Percentiles rank a stretch among this genome's conserved stretches.
These are phyloP conservation scores for Drosophila prosaltans DNA, from an alignment of 1,140 invertebrate species.

Conservation along the genomic window DNA sequence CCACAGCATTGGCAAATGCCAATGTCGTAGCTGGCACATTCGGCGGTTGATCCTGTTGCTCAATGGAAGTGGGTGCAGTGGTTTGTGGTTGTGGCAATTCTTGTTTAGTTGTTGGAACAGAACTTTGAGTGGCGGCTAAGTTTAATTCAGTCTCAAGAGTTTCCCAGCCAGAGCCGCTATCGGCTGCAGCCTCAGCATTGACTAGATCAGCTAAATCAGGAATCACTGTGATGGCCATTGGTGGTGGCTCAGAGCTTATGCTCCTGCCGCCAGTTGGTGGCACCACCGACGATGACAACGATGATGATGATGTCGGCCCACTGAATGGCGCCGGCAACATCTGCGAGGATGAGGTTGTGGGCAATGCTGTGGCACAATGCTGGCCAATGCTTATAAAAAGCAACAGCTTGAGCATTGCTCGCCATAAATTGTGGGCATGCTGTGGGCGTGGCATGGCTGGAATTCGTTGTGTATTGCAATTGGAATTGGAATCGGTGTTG, in stretches of 20 bases:
- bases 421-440: conserved; percentile 35
- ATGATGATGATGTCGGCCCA: conserved; percentile 23
- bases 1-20: conserved; percentile 73
- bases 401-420: conserved; percentile 59
- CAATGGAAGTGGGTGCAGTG: conserved; percentile 74
- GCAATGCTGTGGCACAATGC: conserved; percentile 56
- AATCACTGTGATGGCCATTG: conserved; percentile 24
- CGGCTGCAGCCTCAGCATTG: conserved; percentile 53
- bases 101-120: conserved; percentile 41
- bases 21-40: conserved; percentile 73
- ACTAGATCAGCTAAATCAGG: conserved; percentile 57
- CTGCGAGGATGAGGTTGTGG: conserved; percentile 45
- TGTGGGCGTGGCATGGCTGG: conserved; percentile 62
- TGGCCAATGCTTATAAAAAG: conserved; percentile 63
- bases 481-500: conserved; percentile 1
- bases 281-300: conserved; percentile 5
- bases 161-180: conserved; percentile 58
- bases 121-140: conserved; percentile 39
- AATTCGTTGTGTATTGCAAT: conserved; percentile 26
- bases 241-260: conserved; percentile 27
- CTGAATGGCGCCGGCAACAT: conserved; percentile 40
- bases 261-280: conserved; percentile 22
- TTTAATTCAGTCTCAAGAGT: conserved; percentile 74
- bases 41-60: conserved; percentile 78
- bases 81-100: conserved; percentile 29